Percentiles rank a stretch among this genome's conserved stretches.
Conservation (phyloP, 2,888 invertebrate species). For the Ophion ellenae region DNA sequence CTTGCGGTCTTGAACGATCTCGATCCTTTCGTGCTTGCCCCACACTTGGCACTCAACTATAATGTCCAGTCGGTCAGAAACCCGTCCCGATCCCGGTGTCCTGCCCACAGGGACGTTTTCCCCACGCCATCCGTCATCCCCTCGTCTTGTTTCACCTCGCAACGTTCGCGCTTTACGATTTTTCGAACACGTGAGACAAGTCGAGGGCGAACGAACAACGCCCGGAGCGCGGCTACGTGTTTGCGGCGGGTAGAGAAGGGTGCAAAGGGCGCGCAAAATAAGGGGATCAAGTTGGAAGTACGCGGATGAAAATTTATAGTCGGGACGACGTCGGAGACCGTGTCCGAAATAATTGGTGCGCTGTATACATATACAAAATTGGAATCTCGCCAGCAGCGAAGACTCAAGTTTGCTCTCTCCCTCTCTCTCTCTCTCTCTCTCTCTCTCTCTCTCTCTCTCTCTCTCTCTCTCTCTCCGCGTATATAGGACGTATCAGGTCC, state of each 20-base stretch:
- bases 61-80: no score
- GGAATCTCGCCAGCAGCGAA: constrained; percentile 68
- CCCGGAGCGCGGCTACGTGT: background rate
- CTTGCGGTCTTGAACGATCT: no score
- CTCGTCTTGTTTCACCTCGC: no score
- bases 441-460: constrained; percentile 15
- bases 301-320: constrained; percentile 65
- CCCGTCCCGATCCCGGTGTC: no score
- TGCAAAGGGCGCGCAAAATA: background rate
- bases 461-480: constrained; percentile 17
- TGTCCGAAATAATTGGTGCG: constrained; percentile 70
- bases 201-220: background rate
- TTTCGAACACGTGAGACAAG: background rate
- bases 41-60: no score
- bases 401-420: constrained; percentile 47
- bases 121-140: no score
- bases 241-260: background rate
- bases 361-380: constrained; percentile 62
- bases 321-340: constrained; percentile 50
- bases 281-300: constrained; percentile 39
- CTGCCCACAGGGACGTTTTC: no score
- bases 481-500: constrained; percentile 6
- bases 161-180: background rate
- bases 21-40: no score
- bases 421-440: constrained; percentile 20